Evolutionary conservation across 2,888 invertebrate species (phyloP), one percentile per base, ranked within the genome.

Genomic region (Augiades crinisus): DNA sequence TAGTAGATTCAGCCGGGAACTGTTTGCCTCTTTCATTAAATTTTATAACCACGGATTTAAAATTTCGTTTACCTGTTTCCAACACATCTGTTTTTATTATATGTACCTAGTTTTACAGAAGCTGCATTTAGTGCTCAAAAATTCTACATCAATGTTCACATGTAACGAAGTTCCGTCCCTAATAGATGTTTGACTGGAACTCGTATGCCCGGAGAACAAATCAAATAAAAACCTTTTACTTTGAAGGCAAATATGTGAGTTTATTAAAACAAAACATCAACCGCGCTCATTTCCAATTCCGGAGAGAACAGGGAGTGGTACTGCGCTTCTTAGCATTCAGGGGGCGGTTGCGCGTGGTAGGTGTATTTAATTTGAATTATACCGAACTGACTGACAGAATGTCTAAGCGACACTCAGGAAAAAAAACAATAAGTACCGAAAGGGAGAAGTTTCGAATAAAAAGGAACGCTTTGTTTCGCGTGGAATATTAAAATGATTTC

Each of bases 281-380:
- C 71, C 71, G 59, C 69, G 22, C 78, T 81, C 78, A 81, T 85
- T 85, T 78, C 70, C 78, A 81, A 84, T 86, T 85, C 84, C 65
- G 71, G 68, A 55, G 68, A 67, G 70, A 47, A 41, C 27, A 50
- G 41, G 68, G 72, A 72, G 68, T 65, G 67, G 65, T 74, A 75
- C 73, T 59, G 69, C 71, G 64, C 66, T 72, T 67, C 73, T 84
- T 81, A 78, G 63, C 75, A 85, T 85, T 80, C 82, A 76, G 70
- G 61, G 67, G 68, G 72, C 65, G 69, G 63, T 65, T 63, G 69
- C 77, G 70, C 65, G 82, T 78, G 79, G 86, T 82, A 79, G 85
- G 85, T 84, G 79, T 80, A 75, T 81, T 83, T 84, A 84, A 86
- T 84, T 79, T 82, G 81, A 85, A 86, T 85, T 84, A 85, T 84